Conservation (phyloP, 2,888 invertebrate genomes). For the Tetragnatha montana region DNA sequence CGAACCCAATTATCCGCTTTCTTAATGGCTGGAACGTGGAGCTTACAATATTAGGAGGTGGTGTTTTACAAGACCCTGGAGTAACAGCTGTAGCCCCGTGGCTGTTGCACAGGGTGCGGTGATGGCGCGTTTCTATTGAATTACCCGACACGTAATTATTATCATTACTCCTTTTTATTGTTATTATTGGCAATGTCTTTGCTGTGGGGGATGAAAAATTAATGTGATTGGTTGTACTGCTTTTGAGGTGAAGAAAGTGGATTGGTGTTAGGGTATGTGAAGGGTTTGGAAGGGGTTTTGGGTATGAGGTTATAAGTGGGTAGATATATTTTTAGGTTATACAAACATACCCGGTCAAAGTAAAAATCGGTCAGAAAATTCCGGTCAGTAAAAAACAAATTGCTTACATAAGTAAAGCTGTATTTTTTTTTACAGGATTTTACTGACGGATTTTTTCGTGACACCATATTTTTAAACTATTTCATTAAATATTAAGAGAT, state of each 20-base stretch:
- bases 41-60: background rate
- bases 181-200: background rate
- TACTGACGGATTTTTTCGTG: no score
- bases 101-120: background rate
- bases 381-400: no score
- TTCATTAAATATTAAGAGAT: no score
- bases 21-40: background rate
- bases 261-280: background rate
- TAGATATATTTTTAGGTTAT: no score
- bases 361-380: no score
- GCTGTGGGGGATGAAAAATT: background rate
- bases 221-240: background rate
- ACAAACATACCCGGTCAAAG: no score
- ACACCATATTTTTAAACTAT: no score
- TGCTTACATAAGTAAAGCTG: no score
- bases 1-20: constrained; percentile 5
- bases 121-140: background rate
- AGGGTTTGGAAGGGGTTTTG: no score
- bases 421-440: no score
- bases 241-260: background rate
- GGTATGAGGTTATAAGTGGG: no score
- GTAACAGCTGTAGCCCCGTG: background rate
- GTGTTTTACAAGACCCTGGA: background rate
- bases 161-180: background rate
- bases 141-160: background rate